Evolutionary conservation across 1,140 invertebrate species (phyloP), one percentile per base, ranked within the genome.

Genomic region (Thaumetopoea pityocampa): DNA sequence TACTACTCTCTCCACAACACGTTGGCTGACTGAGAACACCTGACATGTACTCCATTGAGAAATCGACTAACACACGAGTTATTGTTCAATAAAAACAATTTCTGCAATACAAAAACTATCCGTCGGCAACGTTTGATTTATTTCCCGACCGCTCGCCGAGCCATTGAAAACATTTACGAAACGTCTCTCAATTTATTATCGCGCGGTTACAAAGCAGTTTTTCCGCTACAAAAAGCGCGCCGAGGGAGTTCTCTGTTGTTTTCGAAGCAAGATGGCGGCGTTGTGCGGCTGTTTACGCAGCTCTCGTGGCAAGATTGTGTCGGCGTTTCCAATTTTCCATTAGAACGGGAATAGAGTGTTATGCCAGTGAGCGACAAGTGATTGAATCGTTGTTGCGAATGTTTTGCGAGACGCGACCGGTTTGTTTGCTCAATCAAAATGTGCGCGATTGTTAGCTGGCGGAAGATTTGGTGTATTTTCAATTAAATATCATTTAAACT

Each of bases 361-460:
- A 32, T 61, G 35, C 46, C 48, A 60, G 54, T 28, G 42, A 23
- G 16, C 6, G 42, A 33, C 51, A 34, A 55, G 51, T 51, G 64
- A 64, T 64, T 67, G 46, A 61, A 61, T 52, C 50, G 33, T 53
- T 62, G 54, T 51, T 52, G 32, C 36, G 17, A 11, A 47, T 55
- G 63, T 66, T 56, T 46, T 45, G 29, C 35, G 30, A 32, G 28
- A 20, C 17, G 41, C 29, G 32, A 47, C 33, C 48, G 63, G 44
- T 62, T 59, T 60, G 58, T 62, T 62, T 43, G 35, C 37, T 50
- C 44, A 61, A 61, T 55, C 52, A 51, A 51, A 67, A 55, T n/a
- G n/a, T n/a, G n/a, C n/a, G n/a, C n/a, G n/a, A n/a, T n/a, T n/a
- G n/a, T n/a, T n/a, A n/a, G n/a, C n/a, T n/a, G n/a, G n/a, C n/a